Base-by-base conservation (phyloP, 2,113 vertebrate species). In the Nettapus auritus region DNA sequence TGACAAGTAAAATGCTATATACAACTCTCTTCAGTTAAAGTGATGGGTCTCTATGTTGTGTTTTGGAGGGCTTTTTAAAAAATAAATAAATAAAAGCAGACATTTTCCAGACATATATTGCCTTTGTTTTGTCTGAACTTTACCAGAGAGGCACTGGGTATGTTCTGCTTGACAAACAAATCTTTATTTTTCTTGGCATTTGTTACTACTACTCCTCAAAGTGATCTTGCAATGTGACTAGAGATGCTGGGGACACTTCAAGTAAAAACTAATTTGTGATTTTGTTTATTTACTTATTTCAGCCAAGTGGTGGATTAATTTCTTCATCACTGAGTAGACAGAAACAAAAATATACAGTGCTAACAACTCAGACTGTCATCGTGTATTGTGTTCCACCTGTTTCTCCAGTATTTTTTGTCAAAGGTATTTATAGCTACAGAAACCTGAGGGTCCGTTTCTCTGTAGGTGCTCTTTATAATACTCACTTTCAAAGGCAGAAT, bases 161-260 rank as follows among this genome's bases (percentile, higher is more conserved):
- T 73, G 85, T 79, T 64, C 67, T 90, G n/a, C 75, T 87, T 87
- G 91, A 78, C 78, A 84, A 87, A 87, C 89, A 10, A 11, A 11
- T 84, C 52, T 36, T 71, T 29, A 34, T 74, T 86, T 67, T 88
- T 57, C 63, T 62, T 88, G 76, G 59, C 34, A 8, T 92, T 88
- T 93, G 36, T 55, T 92, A 79, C 20, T 40, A 8, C 26, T 29
- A 0, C 46, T 88, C 52, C 31, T 86, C 36, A n/a, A 29, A 13
- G 64, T 95, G 88, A 90, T 82, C 88, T 93, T 90, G 88, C 22
- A 14, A 71, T 90, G 55, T 0, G 4, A 86, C 44, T 63, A 10
- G 64, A 90, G 40, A 29, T 83, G 63, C 63, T 80, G 63, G 59
- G 62, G 80, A 70, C 73, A 42, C 79, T 80, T 86, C 11, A 77